Evolutionary conservation across 2,797 vertebrate genomes (phyloP).

Genomic region (Danio tinwini): DNA sequence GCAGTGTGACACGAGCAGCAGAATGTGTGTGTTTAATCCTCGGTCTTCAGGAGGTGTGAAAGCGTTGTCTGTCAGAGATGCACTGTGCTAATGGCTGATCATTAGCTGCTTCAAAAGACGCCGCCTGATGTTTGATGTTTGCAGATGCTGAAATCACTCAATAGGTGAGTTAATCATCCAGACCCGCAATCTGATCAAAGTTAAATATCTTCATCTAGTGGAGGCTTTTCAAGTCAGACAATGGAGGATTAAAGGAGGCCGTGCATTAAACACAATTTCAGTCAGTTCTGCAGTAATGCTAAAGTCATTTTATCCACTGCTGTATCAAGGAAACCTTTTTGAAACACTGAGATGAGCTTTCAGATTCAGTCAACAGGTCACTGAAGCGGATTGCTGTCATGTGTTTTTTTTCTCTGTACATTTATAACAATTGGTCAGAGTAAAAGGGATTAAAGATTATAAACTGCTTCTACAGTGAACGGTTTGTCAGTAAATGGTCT

Average conservation of each 20-base stretch:
- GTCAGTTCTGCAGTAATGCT: background rate
- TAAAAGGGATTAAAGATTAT: too few relatives aligned
- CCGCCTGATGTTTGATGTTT: slow-evolving; percentile 49
- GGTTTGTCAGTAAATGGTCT: too few relatives aligned
- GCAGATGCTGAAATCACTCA: slow-evolving; percentile 38
- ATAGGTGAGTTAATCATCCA: slow-evolving; percentile 43
- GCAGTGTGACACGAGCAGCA: slow-evolving; percentile 11
- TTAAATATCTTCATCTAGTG: background rate
- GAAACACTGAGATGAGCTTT: background rate
- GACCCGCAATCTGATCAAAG: slow-evolving; percentile 53
- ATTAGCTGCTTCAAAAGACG: slow-evolving; percentile 52
- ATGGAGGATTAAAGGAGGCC: slow-evolving; percentile 2
- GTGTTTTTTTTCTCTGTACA: too few relatives aligned
- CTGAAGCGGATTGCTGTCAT: background rate
- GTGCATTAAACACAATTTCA: background rate
- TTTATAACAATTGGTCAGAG: too few relatives aligned
- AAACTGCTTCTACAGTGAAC: too few relatives aligned
- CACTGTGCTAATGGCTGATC: slow-evolving; percentile 52
- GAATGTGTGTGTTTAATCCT: slow-evolving; percentile 49
- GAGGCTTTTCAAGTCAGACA: background rate
- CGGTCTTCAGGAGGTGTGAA: slow-evolving; percentile 57
- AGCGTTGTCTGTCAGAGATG: slow-evolving; percentile 47
- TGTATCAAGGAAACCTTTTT: background rate
- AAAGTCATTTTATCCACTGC: too few relatives aligned
- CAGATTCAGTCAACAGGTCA: background rate